These are phyloP conservation scores for Columba livia DNA, from an alignment of 2,113 vertebrate genomes.

Conservation along the genomic window DNA sequence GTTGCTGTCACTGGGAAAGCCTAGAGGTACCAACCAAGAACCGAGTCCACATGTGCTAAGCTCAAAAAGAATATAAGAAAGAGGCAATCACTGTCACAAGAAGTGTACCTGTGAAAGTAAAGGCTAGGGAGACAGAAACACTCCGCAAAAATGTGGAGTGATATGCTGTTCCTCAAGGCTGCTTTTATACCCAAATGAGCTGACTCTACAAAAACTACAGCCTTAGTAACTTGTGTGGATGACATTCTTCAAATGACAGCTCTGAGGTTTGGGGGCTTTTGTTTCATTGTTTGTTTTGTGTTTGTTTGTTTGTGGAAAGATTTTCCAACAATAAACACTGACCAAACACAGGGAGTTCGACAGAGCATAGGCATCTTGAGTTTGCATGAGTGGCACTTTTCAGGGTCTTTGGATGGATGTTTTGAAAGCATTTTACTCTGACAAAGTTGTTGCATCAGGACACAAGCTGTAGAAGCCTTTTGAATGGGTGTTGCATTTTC, in stretches of 20 bases:
- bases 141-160: background rate
- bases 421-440: background rate
- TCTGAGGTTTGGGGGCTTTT: background rate
- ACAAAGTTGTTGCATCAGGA: background rate
- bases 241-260: background rate
- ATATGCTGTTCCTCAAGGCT: background rate
- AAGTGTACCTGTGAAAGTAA: background rate
- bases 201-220: background rate
- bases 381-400: background rate
- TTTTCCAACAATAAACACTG: background rate
- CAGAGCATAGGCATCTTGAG: background rate
- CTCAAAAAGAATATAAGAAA: background rate
- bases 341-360: background rate
- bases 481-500: background rate
- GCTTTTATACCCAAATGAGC: background rate
- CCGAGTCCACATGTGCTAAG: background rate
- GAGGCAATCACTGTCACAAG: background rate
- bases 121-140: background rate
- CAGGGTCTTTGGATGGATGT: background rate
- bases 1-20: background rate
- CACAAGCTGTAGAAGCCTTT: background rate
- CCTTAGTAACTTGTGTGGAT: background rate
- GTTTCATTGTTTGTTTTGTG: too few species aligned
- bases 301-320: background rate
- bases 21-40: background rate